A percentile compares a stretch with the other conserved stretches of the same genome.
Conservation (phyloP, 2,888 invertebrate genomes). For the Eupithecia exiguata region DNA sequence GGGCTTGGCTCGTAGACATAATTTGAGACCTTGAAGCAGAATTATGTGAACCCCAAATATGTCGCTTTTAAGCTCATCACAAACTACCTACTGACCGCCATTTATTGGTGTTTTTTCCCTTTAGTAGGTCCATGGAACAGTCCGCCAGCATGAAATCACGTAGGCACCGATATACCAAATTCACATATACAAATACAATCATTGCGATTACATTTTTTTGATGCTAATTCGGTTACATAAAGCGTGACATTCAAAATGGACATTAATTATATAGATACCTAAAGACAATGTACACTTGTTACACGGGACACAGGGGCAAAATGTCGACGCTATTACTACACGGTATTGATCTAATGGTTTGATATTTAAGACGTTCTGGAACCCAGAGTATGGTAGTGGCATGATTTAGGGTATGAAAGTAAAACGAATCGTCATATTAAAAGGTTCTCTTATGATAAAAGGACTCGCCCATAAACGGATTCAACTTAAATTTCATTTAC, state of each 20-base stretch:
- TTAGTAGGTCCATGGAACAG: neutral
- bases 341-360: constrained; percentile 24
- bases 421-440: neutral
- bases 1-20: neutral
- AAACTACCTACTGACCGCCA: constrained; percentile 50
- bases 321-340: constrained; percentile 27
- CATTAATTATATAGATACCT: constrained; percentile 20
- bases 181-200: constrained; percentile 15
- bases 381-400: constrained; percentile 21
- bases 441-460: neutral
- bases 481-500: neutral
- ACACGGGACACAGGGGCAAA: constrained; percentile 29
- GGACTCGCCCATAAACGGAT: neutral
- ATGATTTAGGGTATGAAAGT: neutral
- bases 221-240: constrained; percentile 34
- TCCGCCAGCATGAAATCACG: neutral
- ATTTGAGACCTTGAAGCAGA: neutral
- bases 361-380: constrained; percentile 29
- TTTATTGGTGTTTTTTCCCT: constrained; percentile 1
- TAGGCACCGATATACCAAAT: constrained; percentile 14
- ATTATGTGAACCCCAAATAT: neutral
- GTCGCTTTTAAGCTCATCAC: constrained; percentile 56
- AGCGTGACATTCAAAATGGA: constrained; percentile 34
- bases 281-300: constrained; percentile 47
- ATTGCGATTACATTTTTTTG: constrained; percentile 29